Evolutionary conservation across 2,113 vertebrate species (phyloP).

Genomic region (Trinectes maculatus): DNA sequence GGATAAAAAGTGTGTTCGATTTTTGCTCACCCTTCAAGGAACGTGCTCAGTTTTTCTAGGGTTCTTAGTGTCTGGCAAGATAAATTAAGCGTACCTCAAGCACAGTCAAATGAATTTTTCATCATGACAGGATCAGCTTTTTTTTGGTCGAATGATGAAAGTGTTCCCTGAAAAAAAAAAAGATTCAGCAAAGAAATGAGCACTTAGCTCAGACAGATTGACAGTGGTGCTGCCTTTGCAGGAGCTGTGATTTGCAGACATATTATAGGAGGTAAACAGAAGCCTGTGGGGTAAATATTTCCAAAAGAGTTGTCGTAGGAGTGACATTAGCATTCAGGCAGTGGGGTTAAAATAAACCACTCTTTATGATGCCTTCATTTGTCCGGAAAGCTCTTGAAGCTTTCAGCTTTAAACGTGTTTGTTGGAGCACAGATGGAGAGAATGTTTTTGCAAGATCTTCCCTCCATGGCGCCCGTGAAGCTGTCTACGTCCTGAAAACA

Average conservation of each 20-base stretch:
- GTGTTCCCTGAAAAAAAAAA: conserved; percentile 29
- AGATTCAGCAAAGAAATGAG: conserved; percentile 11
- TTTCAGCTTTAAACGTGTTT: not conserved
- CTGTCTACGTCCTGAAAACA: not conserved
- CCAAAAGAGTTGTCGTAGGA: not conserved
- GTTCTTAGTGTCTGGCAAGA: conserved; percentile 3
- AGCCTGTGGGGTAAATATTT: conserved; percentile 7
- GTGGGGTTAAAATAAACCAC: not conserved
- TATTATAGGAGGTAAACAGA: not conserved
- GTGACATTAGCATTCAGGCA: conserved; percentile 5
- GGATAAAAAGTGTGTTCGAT: conserved; percentile 2
- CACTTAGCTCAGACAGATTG: conserved; percentile 22
- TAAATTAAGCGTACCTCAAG: conserved; percentile 30
- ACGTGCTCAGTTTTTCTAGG: not conserved
- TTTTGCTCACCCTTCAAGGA: conserved; percentile 28
- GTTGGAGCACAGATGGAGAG: not conserved
- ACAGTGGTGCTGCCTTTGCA: conserved; percentile 42
- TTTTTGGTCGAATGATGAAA: conserved; percentile 46
- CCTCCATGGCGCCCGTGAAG: not conserved
- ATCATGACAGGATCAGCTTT: conserved; percentile 32
- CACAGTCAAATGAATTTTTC: conserved; percentile 35
- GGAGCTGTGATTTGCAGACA: not conserved
- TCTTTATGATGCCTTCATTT: conserved; percentile 9
- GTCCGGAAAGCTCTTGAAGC: not conserved
- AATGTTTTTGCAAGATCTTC: not conserved